These are phyloP conservation scores for Nysson spinosus DNA, from an alignment of 2,888 invertebrate genomes.

Conservation along the genomic window DNA sequence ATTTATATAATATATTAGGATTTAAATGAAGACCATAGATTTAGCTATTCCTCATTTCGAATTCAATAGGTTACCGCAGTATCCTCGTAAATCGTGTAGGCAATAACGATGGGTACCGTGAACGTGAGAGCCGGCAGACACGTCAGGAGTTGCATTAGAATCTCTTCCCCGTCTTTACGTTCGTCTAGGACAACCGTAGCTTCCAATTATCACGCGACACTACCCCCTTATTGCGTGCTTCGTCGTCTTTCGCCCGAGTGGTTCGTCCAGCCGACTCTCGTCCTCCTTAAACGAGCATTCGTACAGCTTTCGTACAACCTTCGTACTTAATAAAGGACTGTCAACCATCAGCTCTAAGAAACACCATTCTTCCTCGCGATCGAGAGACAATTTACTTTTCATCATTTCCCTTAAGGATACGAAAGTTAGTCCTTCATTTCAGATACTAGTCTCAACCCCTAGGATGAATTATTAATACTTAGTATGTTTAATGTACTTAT, in stretches of 20 bases:
- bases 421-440: too few species aligned
- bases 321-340: conserved; percentile 49
- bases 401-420: neutral
- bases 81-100: conserved; percentile 46
- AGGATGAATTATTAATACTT: too few species aligned
- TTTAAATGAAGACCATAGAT: too few species aligned
- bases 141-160: conserved; percentile 55
- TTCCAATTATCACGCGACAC: conserved; percentile 68
- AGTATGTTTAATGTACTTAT: too few species aligned
- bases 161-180: conserved; percentile 61
- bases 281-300: conserved; percentile 59
- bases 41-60: conserved; percentile 14
- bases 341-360: conserved; percentile 24
- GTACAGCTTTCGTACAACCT: too few species aligned
- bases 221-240: conserved; percentile 65
- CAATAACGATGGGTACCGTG: conserved; percentile 52
- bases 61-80: conserved; percentile 16
- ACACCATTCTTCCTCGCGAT: conserved; percentile 17
- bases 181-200: conserved; percentile 60
- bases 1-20: neutral
- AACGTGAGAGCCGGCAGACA: conserved; percentile 37
- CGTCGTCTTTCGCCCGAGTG: conserved; percentile 52
- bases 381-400: conserved; percentile 18
- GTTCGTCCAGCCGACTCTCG: conserved; percentile 59
- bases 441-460: too few species aligned